Conservation (phyloP, 2,888 invertebrate species). For the Toxonevra muliebris region DNA sequence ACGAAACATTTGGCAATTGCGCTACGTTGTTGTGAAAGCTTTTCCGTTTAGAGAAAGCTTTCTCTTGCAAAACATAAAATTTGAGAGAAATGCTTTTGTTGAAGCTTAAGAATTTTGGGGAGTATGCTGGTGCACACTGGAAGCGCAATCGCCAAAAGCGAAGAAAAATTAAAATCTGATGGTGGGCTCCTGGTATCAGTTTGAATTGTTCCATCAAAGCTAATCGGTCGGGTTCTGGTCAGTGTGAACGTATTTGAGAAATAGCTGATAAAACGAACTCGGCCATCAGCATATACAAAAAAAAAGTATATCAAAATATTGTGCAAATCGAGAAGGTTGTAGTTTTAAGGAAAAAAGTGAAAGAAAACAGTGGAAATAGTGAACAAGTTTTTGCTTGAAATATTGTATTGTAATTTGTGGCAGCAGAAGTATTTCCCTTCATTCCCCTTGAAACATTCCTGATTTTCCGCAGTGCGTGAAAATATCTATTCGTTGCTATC, state of each 20-base stretch:
- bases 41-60: too few species aligned
- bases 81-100: too few species aligned
- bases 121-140: not conserved
- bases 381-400: too few species aligned
- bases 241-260: slow-evolving; percentile 21
- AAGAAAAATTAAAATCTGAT: not conserved
- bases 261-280: slow-evolving; percentile 1
- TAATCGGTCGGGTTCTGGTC: slow-evolving; percentile 35
- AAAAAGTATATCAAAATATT: slow-evolving; percentile 1
- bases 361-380: slow-evolving; percentile 1
- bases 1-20: too few species aligned
- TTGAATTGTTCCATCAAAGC: slow-evolving; percentile 35
- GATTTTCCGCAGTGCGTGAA: too few species aligned
- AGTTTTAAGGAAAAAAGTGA: not conserved
- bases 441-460: too few species aligned
- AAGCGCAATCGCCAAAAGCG: slow-evolving; percentile 3
- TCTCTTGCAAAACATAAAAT: too few species aligned
- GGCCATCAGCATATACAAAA: not conserved
- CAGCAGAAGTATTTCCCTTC: too few species aligned
- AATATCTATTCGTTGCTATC: too few species aligned
- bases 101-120: not conserved
- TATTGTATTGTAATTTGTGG: too few species aligned
- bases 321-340: not conserved
- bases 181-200: slow-evolving; percentile 32
- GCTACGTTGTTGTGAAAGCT: too few species aligned